Evolutionary conservation across 2,113 vertebrate genomes (phyloP).

Genomic region (Phyllopteryx taeniolatus): DNA sequence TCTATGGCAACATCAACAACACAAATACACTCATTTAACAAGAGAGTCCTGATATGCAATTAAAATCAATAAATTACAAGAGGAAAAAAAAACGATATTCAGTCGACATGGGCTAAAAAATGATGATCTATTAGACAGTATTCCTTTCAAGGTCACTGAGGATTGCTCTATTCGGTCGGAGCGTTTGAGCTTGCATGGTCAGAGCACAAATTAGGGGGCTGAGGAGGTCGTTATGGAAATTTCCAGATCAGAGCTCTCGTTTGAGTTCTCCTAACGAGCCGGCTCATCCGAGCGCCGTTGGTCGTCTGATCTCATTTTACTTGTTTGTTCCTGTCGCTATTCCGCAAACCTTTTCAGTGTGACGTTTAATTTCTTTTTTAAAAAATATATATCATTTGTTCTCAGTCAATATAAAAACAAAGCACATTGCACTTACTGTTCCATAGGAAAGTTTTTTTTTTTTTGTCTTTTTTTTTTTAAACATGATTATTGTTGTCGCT

Average conservation of each 20-base stretch:
- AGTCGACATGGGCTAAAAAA: conserved; percentile 79
- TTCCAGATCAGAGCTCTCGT: conserved; percentile 72
- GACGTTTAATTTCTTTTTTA: conserved; percentile 81
- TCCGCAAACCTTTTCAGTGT: conserved; percentile 79
- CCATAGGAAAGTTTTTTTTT: conserved; percentile 81
- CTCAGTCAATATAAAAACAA: conserved; percentile 86
- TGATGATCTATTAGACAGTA: conserved; percentile 77
- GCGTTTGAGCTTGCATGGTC: conserved; percentile 71
- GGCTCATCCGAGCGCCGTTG: conserved; percentile 21
- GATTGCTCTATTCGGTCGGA: conserved; percentile 67
- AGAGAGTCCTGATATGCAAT: conserved; percentile 79
- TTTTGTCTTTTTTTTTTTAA: conserved; percentile 79
- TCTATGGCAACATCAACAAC: conserved; percentile 82
- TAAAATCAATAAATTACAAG: conserved; percentile 77
- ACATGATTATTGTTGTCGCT: conserved; percentile 78
- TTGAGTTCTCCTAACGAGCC: conserved; percentile 64
- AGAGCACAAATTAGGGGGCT: conserved; percentile 71
- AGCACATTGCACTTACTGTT: conserved; percentile 84
- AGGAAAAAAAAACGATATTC: conserved; percentile 69
- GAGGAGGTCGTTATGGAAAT: conserved; percentile 72
- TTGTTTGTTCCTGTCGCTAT: conserved; percentile 73
- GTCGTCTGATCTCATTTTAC: conserved; percentile 30
- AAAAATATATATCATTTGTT: conserved; percentile 86
- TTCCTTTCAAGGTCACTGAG: conserved; percentile 74
- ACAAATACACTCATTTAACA: conserved; percentile 80